Conservation (phyloP, 2,113 vertebrate genomes). For the Eleginops maclovinus region DNA sequence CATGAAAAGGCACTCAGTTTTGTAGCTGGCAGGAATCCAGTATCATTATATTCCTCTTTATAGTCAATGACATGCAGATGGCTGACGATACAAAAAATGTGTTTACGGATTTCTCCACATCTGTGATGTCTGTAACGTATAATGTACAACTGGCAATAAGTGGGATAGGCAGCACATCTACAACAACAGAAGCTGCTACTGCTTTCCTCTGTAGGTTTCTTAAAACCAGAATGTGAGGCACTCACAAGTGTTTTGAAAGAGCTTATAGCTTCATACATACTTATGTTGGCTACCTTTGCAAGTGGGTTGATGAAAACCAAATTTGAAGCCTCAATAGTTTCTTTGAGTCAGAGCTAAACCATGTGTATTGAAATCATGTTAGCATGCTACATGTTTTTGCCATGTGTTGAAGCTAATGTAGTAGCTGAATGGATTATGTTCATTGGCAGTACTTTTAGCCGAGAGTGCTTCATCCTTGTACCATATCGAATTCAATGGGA, state of each 20-base stretch:
- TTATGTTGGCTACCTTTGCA: constrained; percentile 25
- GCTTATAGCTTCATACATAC: constrained; percentile 25
- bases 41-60: constrained; percentile 28
- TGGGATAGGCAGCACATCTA: not conserved
- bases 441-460: not conserved
- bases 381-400: not conserved
- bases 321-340: constrained; percentile 20
- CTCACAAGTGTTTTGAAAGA: constrained; percentile 25
- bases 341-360: constrained; percentile 19
- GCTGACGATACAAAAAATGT: constrained; percentile 33
- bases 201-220: constrained; percentile 4
- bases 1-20: constrained; percentile 31
- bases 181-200: constrained; percentile 10
- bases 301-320: constrained; percentile 38
- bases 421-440: constrained; percentile 6
- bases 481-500: not conserved
- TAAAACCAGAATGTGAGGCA: not conserved
- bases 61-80: constrained; percentile 47
- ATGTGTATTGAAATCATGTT: not conserved
- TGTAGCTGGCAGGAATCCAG: constrained; percentile 7
- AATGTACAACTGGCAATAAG: constrained; percentile 12
- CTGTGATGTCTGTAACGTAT: constrained; percentile 4
- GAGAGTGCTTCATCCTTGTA: not conserved
- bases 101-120: constrained; percentile 26
- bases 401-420: not conserved